These are phyloP conservation scores for Pseudopipra pipra DNA, from an alignment of 2,113 vertebrate genomes.

Conservation along the genomic window DNA sequence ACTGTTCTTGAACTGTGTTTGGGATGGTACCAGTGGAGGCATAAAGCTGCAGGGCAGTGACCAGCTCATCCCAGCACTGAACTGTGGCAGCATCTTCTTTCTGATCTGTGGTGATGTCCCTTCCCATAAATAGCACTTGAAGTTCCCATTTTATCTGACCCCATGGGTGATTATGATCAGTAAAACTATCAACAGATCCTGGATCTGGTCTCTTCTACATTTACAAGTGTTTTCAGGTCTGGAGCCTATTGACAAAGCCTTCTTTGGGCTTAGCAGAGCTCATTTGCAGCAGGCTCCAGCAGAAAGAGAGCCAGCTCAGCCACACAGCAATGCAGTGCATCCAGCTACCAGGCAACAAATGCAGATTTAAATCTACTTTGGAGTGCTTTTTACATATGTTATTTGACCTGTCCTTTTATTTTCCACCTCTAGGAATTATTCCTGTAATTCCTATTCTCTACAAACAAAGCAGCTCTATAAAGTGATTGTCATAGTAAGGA, in stretches of 20 bases:
- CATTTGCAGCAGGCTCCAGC: neutral
- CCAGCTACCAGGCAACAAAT: neutral
- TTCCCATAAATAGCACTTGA: neutral
- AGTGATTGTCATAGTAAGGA: fast-evolving
- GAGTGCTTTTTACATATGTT: neutral
- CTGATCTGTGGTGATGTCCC: neutral
- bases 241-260: neutral
- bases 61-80: neutral
- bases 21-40: neutral
- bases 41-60: neutral
- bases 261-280: neutral
- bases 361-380: neutral
- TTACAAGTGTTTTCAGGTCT: neutral
- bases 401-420: neutral
- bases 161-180: neutral
- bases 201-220: neutral
- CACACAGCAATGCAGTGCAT: neutral
- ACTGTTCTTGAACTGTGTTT: neutral
- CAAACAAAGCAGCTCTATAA: neutral
- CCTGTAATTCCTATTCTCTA: neutral
- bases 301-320: neutral
- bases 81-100: neutral
- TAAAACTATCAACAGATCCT: neutral
- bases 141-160: neutral
- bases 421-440: neutral